These are phyloP conservation scores for Gobionotothen gibberifrons DNA, from an alignment of 2,797 vertebrate genomes.

Conservation along the genomic window DNA sequence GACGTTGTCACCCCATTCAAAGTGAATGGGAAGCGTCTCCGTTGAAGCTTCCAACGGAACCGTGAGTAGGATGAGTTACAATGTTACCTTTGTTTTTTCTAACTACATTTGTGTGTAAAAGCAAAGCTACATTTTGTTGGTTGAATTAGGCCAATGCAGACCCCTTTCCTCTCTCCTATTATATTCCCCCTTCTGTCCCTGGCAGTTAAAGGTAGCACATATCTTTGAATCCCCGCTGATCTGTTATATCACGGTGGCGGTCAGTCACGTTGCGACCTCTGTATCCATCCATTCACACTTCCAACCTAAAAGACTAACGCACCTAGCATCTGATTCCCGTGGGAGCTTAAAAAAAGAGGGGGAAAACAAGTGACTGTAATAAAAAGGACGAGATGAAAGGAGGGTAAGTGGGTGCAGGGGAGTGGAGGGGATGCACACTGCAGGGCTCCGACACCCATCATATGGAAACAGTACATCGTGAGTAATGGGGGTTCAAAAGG, in stretches of 20 bases:
- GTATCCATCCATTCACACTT: slow-evolving; percentile 7
- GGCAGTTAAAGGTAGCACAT: slow-evolving; percentile 50
- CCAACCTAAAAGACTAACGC: neutral
- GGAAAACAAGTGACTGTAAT: slow-evolving; percentile 52
- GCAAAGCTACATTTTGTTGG: no score
- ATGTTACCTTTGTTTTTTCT: no score
- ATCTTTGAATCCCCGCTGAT: slow-evolving; percentile 44
- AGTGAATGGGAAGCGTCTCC: no score
- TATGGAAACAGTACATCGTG: slow-evolving; percentile 75
- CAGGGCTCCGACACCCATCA: slow-evolving; percentile 70
- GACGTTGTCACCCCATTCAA: no score
- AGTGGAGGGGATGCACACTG: slow-evolving; percentile 53
- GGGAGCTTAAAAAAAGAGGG: slow-evolving; percentile 23
- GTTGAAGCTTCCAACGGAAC: no score
- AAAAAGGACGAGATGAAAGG: slow-evolving; percentile 57
- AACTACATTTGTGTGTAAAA: no score
- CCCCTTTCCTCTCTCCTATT: slow-evolving; percentile 31
- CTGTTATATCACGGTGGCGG: slow-evolving; percentile 52
- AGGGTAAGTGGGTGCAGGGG: slow-evolving; percentile 59
- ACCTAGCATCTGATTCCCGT: slow-evolving; percentile 24
- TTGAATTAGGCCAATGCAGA: slow-evolving; percentile 19
- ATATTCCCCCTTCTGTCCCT: slow-evolving; percentile 36
- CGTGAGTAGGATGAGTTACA: no score
- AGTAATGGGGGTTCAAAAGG: slow-evolving; percentile 77
- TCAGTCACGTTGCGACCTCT: slow-evolving; percentile 37